Evolutionary conservation across 2,888 invertebrate genomes (phyloP).

Genomic region (Nephrotoma appendiculata): DNA sequence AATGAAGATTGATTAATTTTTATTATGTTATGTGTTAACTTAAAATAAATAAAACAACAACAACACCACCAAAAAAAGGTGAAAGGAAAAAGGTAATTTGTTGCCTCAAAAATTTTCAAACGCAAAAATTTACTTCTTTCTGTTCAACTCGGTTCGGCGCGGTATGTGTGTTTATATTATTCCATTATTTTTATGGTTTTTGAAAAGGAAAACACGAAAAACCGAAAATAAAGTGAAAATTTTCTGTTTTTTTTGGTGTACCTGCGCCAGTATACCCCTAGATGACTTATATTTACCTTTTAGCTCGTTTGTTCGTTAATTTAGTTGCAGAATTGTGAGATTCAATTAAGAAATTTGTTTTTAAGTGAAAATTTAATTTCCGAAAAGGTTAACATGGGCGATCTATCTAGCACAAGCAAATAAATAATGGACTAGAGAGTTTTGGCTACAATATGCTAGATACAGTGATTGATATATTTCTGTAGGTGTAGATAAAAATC

Average conservation of each 20-base stretch:
- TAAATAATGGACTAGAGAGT: not conserved
- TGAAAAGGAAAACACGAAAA: not conserved
- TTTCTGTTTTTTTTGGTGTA: not conserved
- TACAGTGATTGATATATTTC: not conserved
- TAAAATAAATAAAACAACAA: not conserved
- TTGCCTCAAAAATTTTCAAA: not conserved
- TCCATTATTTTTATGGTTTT: not conserved
- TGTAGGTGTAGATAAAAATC: no score
- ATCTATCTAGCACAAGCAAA: no score
- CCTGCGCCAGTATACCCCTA: not conserved
- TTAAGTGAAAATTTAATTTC: not conserved
- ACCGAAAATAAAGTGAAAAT: not conserved
- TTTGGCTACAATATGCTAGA: not conserved
- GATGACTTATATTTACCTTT: not conserved
- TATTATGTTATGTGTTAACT: not conserved
- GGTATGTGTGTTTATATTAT: not conserved
- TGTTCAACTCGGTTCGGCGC: not conserved
- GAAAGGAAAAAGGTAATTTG: not conserved
- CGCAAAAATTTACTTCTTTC: not conserved
- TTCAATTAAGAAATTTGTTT: not conserved
- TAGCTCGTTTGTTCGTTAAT: not conserved
- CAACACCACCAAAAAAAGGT: not conserved
- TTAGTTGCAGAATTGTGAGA: not conserved
- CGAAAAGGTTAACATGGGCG: not conserved
- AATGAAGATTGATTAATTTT: conserved; percentile 4